phyloP scores from a whole-genome alignment of 2,888 invertebrate genomes.

The Scaptomyza tumidula region DNA sequence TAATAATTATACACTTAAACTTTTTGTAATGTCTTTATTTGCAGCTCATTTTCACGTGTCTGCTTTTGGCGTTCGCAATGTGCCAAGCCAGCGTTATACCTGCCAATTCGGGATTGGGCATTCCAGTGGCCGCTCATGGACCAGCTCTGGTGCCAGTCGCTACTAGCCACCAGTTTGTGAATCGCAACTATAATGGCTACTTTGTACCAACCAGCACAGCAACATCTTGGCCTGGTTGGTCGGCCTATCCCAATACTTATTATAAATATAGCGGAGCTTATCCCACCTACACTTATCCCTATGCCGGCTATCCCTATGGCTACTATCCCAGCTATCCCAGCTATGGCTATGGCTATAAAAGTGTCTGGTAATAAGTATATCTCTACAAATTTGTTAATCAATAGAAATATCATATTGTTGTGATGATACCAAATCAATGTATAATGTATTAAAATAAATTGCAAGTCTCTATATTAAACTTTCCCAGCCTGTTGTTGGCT shows the following conservation, averaged over 20 bases:
- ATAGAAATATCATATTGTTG: conserved; percentile 32
- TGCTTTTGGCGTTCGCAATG: conserved; percentile 37
- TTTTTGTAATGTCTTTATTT: not conserved
- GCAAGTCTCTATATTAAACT: not conserved
- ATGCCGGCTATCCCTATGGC: conserved; percentile 45
- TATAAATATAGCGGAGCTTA: conserved; percentile 56
- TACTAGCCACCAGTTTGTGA: conserved; percentile 79
- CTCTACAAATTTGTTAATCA: not conserved
- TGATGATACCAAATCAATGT: conserved; percentile 26
- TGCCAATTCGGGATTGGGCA: conserved; percentile 48
- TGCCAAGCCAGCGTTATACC: conserved; percentile 58
- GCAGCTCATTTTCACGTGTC: conserved; percentile 28
- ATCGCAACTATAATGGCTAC: conserved; percentile 78
- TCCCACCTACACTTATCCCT: conserved; percentile 60
- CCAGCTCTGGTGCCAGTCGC: conserved; percentile 72
- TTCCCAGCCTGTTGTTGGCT: conserved; percentile 14
- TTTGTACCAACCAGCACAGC: conserved; percentile 60
- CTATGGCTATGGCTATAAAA: conserved; percentile 67
- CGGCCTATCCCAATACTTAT: conserved; percentile 54
- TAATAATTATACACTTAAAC: not conserved
- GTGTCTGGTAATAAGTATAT: conserved; percentile 54
- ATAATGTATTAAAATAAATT: not conserved
- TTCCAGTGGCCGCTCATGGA: conserved; percentile 30
- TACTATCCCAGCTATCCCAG: conserved; percentile 59
- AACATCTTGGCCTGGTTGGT: conserved; percentile 41